These are phyloP conservation scores for Catamblyrhynchus diadema DNA, from an alignment of 2,797 vertebrate genomes.

Conservation along the genomic window DNA sequence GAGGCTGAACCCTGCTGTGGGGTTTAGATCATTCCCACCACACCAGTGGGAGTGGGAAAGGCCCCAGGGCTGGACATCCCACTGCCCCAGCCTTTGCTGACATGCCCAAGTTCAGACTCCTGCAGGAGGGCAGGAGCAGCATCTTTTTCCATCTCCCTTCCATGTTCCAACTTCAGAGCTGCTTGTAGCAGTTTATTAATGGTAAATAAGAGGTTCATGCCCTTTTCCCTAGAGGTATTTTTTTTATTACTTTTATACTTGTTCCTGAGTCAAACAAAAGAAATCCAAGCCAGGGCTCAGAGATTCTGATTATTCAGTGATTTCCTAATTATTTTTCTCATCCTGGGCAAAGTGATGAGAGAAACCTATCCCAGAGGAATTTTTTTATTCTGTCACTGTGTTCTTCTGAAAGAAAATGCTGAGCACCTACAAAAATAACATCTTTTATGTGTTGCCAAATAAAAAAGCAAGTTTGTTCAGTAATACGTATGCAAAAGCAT, in stretches of 20 bases:
- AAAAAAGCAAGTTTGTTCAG: not conserved
- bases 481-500: not conserved
- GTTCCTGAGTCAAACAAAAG: not conserved
- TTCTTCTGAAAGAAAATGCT: not conserved
- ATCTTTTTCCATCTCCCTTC: not conserved
- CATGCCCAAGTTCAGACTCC: not conserved
- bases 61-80: not conserved
- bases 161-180: not conserved
- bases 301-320: not conserved
- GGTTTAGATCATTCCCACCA: rapidly evolving
- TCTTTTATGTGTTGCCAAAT: not conserved
- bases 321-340: constrained; percentile 12
- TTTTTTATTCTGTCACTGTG: not conserved
- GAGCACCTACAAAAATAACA: not conserved
- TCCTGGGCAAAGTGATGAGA: not conserved
- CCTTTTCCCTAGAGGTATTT: not conserved
- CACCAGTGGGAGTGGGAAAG: not conserved
- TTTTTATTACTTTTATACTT: not conserved
- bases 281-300: not conserved
- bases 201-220: not conserved
- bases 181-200: not conserved
- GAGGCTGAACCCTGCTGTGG: not conserved
- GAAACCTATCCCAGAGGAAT: not conserved
- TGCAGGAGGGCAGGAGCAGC: not conserved
- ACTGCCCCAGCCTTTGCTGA: not conserved